Evolutionary conservation across 1,140 invertebrate genomes (phyloP), one percentile per base, ranked within the genome.

Genomic region (Drosophila cardini): DNA sequence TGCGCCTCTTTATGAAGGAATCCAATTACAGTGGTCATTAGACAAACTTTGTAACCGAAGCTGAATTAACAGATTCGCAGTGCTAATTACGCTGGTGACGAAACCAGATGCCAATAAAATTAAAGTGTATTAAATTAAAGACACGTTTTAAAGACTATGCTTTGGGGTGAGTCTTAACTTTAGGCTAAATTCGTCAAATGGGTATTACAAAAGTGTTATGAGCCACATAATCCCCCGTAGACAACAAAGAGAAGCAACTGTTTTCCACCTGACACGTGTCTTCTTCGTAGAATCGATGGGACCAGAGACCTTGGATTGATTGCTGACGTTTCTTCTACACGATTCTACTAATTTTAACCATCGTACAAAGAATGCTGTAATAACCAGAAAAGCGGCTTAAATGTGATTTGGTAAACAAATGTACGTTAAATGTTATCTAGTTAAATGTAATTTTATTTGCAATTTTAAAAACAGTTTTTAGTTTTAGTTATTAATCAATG

Each of bases 381-480:
- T 43, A 11, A n/a, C 11, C 10, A 48, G 45, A 67, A 67, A 72
- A 72, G 36, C 43, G 16, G 43, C 53, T 58, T 67, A 57, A 34
- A 34, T 2, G 4, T 15, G n/a, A 13, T 15, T 11, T 7, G 15
- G 15, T 18, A 38, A 69, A 61, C 40, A 61, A 55, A 52, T 46
- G 15, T 26, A 4, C 38, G 48, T 50, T 61, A 48, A 53, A 4
- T 45, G 48, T 50, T 61, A 48, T 60, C 13, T 73, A 61, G 65
- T 69, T 73, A 26, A 26, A 48, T 68, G 53, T 68, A 61, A 55
- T 62, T 73, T 73, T 73, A 69, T 73, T 73, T 69, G 50, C 65
- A 69, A 18, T 78, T 81, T 26, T 26, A 26, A 78, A 84, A 84
- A 84, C 72, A 77, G 52, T 77, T 63, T 58, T 63, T 79, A 72